Percentiles rank a stretch among this genome's conserved stretches.
Conservation (phyloP, 2,888 invertebrate genomes). For the Teleiodes luculella region DNA sequence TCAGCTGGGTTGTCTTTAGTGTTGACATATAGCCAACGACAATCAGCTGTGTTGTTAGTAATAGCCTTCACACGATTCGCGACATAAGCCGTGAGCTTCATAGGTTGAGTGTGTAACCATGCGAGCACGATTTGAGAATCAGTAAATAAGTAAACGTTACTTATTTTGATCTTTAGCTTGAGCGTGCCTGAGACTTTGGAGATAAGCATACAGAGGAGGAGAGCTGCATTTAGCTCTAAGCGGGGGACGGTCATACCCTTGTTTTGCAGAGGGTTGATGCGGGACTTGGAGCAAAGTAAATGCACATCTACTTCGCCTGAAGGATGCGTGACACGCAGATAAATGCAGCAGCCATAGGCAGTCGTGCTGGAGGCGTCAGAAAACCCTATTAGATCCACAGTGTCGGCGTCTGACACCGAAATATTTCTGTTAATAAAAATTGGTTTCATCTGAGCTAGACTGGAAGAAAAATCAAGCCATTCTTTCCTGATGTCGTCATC, state of each 20-base stretch:
- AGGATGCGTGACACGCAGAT: slow-evolving; percentile 6
- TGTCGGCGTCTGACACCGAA: background rate
- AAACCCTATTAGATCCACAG: background rate
- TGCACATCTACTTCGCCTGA: slow-evolving; percentile 6
- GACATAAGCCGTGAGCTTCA: no score
- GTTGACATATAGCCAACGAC: no score
- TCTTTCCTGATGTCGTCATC: background rate
- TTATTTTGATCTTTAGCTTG: slow-evolving; percentile 1
- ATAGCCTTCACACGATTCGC: no score
- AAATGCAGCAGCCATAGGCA: slow-evolving; percentile 16
- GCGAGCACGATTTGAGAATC: slow-evolving; percentile 19
- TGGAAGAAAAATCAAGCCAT: background rate
- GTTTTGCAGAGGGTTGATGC: slow-evolving; percentile 14
- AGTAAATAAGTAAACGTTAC: slow-evolving; percentile 13
- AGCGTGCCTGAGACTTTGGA: slow-evolving; percentile 8
- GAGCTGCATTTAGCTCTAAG: slow-evolving; percentile 21
- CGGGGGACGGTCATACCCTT: slow-evolving; percentile 17
- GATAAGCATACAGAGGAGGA: slow-evolving; percentile 18
- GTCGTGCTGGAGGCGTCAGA: slow-evolving; percentile 1
- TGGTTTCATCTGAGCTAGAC: background rate
- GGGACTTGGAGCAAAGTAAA: slow-evolving; percentile 21
- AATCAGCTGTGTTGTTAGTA: no score
- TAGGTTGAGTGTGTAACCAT: no score
- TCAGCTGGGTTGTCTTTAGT: no score
- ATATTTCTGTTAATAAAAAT: background rate